These are phyloP conservation scores for Lobophora halterata DNA, from an alignment of 2,888 invertebrate species.

Conservation along the genomic window DNA sequence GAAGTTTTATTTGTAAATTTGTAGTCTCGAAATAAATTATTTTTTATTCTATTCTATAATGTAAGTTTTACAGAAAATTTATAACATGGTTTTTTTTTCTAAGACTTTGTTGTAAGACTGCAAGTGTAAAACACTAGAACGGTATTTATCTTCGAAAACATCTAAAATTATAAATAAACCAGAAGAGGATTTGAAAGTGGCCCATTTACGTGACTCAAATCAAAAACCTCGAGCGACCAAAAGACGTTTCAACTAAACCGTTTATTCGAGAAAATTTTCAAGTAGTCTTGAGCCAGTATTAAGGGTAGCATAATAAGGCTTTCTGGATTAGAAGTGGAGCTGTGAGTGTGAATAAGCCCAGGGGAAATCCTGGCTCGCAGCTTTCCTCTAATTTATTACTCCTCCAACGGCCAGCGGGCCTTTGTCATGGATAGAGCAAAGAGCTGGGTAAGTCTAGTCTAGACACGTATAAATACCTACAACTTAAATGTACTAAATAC, in stretches of 20 bases:
- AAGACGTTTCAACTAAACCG: slow-evolving; percentile 57
- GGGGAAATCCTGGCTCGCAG: slow-evolving; percentile 79
- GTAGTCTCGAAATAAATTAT: too few species aligned
- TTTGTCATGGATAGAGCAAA: slow-evolving; percentile 10
- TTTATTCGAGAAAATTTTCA: slow-evolving; percentile 76
- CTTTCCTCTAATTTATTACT: slow-evolving; percentile 79
- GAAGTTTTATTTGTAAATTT: too few species aligned
- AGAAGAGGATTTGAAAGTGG: too few species aligned
- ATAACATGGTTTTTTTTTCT: too few species aligned
- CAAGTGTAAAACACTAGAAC: too few species aligned
- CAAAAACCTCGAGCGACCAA: slow-evolving; percentile 39
- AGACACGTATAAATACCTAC: too few species aligned
- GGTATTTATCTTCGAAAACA: too few species aligned
- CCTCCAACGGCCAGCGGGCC: slow-evolving; percentile 70
- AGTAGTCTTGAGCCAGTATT: slow-evolving; percentile 79
- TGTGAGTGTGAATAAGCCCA: slow-evolving; percentile 80
- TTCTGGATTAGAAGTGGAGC: slow-evolving; percentile 79
- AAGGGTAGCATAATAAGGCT: slow-evolving; percentile 80
- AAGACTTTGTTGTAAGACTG: too few species aligned
- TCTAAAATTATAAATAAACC: too few species aligned
- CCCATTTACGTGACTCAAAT: slow-evolving; percentile 26
- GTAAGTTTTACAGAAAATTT: too few species aligned
- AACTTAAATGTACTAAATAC: too few species aligned
- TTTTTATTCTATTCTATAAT: too few species aligned
- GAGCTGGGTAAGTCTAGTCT: slow-evolving; percentile 5